Percentiles rank a stretch among this genome's conserved stretches.
Evolutionary conservation across 1,140 invertebrate species (phyloP).

Genomic region (Pinna nobilis): DNA sequence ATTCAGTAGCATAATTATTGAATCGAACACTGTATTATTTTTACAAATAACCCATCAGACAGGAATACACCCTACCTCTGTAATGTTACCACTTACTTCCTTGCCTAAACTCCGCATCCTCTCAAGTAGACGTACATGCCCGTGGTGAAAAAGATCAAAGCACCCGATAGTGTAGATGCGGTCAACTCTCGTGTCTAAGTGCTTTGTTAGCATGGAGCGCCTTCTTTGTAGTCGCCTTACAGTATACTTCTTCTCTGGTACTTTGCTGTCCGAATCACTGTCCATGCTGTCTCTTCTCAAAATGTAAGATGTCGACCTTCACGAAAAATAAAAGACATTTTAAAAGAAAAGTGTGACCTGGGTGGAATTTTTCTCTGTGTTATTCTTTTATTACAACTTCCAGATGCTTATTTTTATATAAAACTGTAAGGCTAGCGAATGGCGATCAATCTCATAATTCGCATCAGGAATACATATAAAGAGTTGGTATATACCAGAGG

Average conservation of each 20-base stretch:
- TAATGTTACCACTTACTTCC: constrained; percentile 52
- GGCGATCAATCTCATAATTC: no score
- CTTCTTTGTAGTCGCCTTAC: background rate
- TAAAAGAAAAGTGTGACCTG: no score
- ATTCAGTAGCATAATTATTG: no score
- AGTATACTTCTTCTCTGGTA: background rate
- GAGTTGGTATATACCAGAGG: no score
- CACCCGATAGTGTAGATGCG: constrained; percentile 70
- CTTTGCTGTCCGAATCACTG: constrained; percentile 6
- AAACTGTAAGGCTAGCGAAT: no score
- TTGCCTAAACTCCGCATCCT: constrained; percentile 63
- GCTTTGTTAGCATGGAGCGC: constrained; percentile 24
- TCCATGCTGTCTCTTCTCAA: background rate
- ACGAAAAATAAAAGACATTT: no score
- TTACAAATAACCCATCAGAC: background rate
- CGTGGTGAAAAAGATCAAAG: constrained; percentile 70
- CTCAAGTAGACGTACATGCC: constrained; percentile 61
- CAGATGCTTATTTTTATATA: no score
- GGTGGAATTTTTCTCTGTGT: background rate
- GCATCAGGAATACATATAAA: no score
- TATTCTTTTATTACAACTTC: no score
- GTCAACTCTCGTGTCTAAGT: constrained; percentile 50
- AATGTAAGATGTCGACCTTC: no score
- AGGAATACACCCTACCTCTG: background rate
- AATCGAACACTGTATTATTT: background rate